Base-by-base conservation (phyloP, 2,113 vertebrate genomes). In the Mola mola region DNA sequence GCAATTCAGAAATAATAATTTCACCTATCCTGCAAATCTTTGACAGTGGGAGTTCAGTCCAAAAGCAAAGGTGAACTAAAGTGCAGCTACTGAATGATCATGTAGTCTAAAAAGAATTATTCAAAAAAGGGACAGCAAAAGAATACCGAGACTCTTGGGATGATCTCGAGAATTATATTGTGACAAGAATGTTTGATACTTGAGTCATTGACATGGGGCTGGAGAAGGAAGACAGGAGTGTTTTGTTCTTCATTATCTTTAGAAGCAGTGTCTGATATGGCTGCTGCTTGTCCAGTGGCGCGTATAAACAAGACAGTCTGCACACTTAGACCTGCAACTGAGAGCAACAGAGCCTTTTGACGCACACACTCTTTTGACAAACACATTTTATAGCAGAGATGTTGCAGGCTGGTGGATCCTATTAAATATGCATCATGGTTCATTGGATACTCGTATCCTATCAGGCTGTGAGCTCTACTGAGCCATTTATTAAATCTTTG, bases 191-290 rank as follows among this genome's bases (percentile, higher is more conserved):
- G 7, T 29, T 72, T 51, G 48, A n/a, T 15, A 64, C 55, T 72
- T 64, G 28, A 63, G 25, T 24, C 51, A 66, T 66, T 11, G 17
- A 38, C 53, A 8, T 44, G 34, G 13, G 1, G 36, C 57, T 48
- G 2, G 29, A 53, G 51, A 65, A 64, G 37, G 17, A n/a, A 59
- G 62, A 36, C 62, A 37, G 63, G 28, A 57, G 41, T 6, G 55
- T 26, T 67, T 62, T 44, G 46, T 75, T 79, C 81, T 88, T 87
- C 75, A 77, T 86, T 79, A 83, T 83, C 79, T 84, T 86, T 80
- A 84, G 66, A 40, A 53, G 52, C 57, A 17, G 69, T 64, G 71
- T 85, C 61, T 86, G 75, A 79, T 75, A 77, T 65, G 79, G 78
- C 62, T 73, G 78, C 8, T 63, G 80, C 72, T 80, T 66, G 63